Evolutionary conservation across 2,797 vertebrate species (phyloP), one percentile per base, ranked within the genome.

Genomic region (Catostomus latipinnis): DNA sequence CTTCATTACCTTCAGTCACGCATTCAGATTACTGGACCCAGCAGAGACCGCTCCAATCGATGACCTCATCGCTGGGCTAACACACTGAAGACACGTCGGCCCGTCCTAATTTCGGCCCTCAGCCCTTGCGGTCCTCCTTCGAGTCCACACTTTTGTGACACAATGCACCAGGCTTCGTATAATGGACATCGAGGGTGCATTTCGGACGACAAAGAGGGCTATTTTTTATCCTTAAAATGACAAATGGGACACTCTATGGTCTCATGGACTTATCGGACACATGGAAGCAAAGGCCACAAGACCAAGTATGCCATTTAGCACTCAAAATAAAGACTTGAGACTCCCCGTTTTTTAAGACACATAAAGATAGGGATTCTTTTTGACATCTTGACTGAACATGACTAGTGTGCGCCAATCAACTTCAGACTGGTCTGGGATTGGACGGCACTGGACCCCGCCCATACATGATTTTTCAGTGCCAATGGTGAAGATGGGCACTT

Each of bases 1-100:
- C 88, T 90, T 96, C 78, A 92, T 90, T 1, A 88, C 91, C 58
- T 96, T 96, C 89, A 93, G 93, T 79, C 90, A 82, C 80, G 92
- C 93, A 82, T 94, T 96, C 34, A 79, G 86, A 8, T 90, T 96
- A 84, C 86, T 96, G 85, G 94, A 95, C 13, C 85, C 89, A 0
- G 91, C 92, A 54, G 93, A 96, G 84, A 94, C 86, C 0, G 88
- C 91, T 43, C 90, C 92, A 0, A 86, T 95, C 74, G 92, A 92
- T 84, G 94, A 95, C 83, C 91, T 96, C 76, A 93, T 95, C 83
- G 71, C 75, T 0, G 90, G 91, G 81, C 89, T 95, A 68, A 76
- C 80, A 80, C 86, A 87, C 78, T 85, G 81, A 34, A 34, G 34
- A 34, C 34, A 34, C 34, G 34, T 34, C 34, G 34, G 34, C 34